Evolutionary conservation across 2,797 vertebrate species (phyloP).

Genomic region (Pangasius macronema): DNA sequence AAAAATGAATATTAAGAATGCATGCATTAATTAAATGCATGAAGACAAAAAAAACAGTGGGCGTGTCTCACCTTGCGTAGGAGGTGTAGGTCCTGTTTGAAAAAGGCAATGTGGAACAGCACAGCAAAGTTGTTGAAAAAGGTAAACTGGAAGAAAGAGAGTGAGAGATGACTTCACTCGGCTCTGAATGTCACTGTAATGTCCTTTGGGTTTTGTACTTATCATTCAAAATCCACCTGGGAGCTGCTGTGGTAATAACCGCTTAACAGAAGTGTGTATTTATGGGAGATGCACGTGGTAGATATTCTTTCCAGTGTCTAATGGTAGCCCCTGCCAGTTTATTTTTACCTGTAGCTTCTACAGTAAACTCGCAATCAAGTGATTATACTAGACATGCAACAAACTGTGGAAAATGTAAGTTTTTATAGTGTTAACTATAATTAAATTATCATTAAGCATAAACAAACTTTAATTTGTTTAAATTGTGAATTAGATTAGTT

Average conservation of each 20-base stretch:
- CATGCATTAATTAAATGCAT: background rate
- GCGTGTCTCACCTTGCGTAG: conserved; percentile 74
- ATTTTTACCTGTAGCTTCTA: background rate
- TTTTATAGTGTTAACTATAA: background rate
- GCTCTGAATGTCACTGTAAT: background rate
- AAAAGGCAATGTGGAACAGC: conserved; percentile 83
- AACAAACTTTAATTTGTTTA: background rate
- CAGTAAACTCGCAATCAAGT: background rate
- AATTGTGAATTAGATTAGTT: background rate
- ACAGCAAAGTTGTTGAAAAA: conserved; percentile 84
- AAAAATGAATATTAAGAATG: background rate
- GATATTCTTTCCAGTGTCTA: background rate
- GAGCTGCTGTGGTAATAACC: background rate
- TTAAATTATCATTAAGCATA: background rate
- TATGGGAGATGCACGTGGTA: background rate
- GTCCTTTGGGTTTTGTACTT: background rate
- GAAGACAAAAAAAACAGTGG: background rate
- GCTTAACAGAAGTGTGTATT: background rate
- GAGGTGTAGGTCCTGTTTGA: conserved; percentile 77
- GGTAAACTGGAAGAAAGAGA: conserved; percentile 71
- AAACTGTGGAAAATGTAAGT: background rate
- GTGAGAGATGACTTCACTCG: background rate
- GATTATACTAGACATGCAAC: background rate
- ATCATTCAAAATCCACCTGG: background rate
- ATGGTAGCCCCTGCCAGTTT: background rate